Conservation (phyloP, 2,113 vertebrate genomes). For the Sclerurus mexicanus region DNA sequence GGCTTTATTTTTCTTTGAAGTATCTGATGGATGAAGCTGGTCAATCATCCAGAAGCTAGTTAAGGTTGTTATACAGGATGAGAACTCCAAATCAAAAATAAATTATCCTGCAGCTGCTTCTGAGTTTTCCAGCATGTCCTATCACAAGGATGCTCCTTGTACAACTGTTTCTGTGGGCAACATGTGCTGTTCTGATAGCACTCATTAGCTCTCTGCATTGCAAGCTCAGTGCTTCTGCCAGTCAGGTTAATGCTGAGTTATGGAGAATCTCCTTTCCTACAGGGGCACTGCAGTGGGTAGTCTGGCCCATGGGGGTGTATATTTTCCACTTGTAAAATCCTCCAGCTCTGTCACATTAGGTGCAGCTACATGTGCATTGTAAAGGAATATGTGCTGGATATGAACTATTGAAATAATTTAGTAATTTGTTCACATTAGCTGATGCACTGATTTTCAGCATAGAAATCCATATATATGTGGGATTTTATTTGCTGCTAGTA, state of each 20-base stretch:
- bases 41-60: slow-evolving; percentile 16
- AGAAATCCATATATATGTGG: neutral
- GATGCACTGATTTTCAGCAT: neutral
- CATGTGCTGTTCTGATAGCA: neutral
- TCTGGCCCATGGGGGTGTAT: neutral
- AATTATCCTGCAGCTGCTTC: slow-evolving; percentile 36
- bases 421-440: neutral
- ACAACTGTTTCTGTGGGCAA: neutral
- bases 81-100: slow-evolving; percentile 23
- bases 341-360: neutral
- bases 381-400: neutral
- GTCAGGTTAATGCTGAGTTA: neutral
- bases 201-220: neutral
- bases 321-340: neutral
- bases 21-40: neutral
- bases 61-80: neutral
- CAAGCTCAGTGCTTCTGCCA: neutral
- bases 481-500: neutral
- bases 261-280: neutral
- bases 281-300: neutral
- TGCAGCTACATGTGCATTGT: neutral
- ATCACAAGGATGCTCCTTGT: neutral
- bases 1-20: neutral
- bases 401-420: neutral
- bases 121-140: neutral